Conservation (phyloP, 2,113 vertebrate genomes). For the Oenanthe melanoleuca region DNA sequence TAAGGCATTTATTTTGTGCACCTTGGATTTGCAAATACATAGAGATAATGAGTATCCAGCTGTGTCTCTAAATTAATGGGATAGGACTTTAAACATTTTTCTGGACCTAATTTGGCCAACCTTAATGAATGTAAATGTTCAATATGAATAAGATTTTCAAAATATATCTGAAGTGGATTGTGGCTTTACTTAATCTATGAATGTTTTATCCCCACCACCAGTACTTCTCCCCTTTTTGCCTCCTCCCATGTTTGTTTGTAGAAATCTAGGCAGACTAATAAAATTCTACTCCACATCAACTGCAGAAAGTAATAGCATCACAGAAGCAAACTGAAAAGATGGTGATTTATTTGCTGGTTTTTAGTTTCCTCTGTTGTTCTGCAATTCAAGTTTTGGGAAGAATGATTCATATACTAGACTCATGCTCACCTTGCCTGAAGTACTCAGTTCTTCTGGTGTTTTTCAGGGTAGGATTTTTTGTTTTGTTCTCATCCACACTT, state of each 20-base stretch:
- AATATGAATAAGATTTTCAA: not conserved
- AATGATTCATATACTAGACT: not conserved
- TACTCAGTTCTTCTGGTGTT: not conserved
- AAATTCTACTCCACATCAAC: not conserved
- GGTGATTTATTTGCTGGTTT: not conserved
- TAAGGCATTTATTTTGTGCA: not conserved
- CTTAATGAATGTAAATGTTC: not conserved
- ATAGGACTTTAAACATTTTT: not conserved
- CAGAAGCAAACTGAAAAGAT: not conserved
- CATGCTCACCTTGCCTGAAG: not conserved
- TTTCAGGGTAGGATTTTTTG: not conserved
- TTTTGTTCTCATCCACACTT: not conserved
- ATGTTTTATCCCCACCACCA: not conserved
- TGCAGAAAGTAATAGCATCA: rapidly evolving
- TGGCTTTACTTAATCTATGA: not conserved
- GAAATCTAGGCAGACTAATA: not conserved
- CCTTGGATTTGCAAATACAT: not conserved
- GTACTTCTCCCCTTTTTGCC: not conserved
- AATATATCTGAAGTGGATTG: not conserved
- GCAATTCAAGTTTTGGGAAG: not conserved
- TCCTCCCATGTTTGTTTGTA: not conserved
- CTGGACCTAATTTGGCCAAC: not conserved
- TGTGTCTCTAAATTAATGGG: not conserved
- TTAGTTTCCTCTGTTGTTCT: not conserved
- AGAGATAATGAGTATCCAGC: not conserved